Conservation (phyloP, 2,797 vertebrate species). For the Lagorchestes hirsutus region DNA sequence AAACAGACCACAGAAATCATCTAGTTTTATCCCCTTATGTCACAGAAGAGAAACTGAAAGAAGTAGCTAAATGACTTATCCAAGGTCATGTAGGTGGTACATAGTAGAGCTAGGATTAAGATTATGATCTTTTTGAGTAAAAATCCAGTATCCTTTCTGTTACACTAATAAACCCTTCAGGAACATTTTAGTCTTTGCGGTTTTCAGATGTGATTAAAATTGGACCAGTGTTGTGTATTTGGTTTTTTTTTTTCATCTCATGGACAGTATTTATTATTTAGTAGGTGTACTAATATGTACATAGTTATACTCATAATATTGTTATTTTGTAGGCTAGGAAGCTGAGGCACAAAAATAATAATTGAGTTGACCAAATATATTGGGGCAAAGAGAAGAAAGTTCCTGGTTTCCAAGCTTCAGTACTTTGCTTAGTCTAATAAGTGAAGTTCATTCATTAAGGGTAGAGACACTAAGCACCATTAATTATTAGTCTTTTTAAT, state of each 20-base stretch:
- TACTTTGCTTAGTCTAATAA: conserved; percentile 43
- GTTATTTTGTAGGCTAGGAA: background rate
- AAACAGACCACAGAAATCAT: background rate
- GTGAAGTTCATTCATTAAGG: conserved; percentile 21
- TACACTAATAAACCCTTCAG: background rate
- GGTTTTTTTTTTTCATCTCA: background rate
- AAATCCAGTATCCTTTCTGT: background rate
- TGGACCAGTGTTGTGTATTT: background rate
- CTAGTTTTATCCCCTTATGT: background rate
- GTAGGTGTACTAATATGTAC: conserved; percentile 1
- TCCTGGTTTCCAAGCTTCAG: background rate
- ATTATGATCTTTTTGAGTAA: background rate
- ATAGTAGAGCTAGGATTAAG: background rate
- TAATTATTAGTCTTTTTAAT: background rate
- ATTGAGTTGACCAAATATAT: background rate
- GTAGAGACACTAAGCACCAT: background rate
- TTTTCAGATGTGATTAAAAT: background rate
- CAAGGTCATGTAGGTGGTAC: background rate
- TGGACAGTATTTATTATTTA: background rate
- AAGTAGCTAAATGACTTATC: background rate
- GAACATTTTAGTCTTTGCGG: background rate
- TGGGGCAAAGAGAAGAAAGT: background rate
- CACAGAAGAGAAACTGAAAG: background rate
- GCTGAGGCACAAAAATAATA: background rate
- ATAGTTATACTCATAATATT: background rate